These are phyloP conservation scores for Micropoecilia bifurca DNA, from an alignment of 2,797 vertebrate species.

Conservation along the genomic window DNA sequence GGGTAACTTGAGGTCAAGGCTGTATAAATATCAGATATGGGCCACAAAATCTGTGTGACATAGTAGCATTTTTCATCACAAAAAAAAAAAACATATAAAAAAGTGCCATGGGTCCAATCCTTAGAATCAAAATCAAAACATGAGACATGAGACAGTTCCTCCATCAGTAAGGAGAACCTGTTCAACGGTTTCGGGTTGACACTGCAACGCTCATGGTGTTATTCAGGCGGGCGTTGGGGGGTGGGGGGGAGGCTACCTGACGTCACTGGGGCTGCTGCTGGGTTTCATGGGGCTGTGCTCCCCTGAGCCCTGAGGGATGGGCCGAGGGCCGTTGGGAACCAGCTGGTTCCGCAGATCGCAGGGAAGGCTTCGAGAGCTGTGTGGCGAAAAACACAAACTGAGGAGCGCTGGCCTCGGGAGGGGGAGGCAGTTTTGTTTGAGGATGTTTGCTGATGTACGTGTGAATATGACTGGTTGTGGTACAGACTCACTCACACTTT, in stretches of 20 bases:
- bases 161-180: constrained; percentile 4
- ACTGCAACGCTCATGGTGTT: constrained; percentile 21
- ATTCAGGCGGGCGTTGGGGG: not conserved
- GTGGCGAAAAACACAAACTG: constrained; percentile 83
- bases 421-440: constrained; percentile 36
- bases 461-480: constrained; percentile 40
- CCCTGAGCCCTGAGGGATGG: constrained; percentile 82
- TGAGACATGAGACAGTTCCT: constrained; percentile 30
- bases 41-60: not conserved
- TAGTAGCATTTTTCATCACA: not conserved
- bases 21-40: not conserved
- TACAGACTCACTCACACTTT: constrained; percentile 23
- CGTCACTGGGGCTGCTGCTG: constrained; percentile 88
- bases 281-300: constrained; percentile 88
- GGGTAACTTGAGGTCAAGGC: not conserved
- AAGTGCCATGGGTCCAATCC: not conserved
- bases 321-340: constrained; percentile 85
- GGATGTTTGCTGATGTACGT: constrained; percentile 37
- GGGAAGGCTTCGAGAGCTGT: constrained; percentile 93
- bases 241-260: constrained; percentile 87
- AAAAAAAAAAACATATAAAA: not conserved
- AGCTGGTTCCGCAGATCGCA: constrained; percentile 91
- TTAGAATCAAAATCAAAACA: constrained; percentile 4
- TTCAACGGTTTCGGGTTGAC: not conserved
- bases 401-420: constrained; percentile 58